Evolutionary conservation across 2,113 vertebrate genomes (phyloP), one percentile per base, ranked within the genome.

Genomic region (Anhinga anhinga): DNA sequence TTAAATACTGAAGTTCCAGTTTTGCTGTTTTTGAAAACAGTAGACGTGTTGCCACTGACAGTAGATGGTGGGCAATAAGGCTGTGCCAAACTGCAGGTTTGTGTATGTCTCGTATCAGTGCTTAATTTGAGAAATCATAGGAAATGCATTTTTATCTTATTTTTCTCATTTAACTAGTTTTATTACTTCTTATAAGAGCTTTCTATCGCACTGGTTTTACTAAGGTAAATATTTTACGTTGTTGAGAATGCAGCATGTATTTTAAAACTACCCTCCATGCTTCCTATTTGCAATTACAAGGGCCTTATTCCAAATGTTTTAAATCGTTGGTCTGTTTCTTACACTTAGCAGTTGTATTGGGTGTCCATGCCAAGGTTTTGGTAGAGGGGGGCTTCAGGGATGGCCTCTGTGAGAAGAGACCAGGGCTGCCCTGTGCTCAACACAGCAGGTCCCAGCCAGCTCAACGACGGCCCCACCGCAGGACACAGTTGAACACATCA

Each of bases 391-490:
- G 5, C 42, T 78, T 72, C 76, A 50, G n/a, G 53, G 14, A 7
- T 62, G 25, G 23, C 11, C 36, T 44, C 25, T 44, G 34, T 58
- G 69, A 58, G 53, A 34, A 49, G 36, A 20, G 10, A n/a, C n/a
- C 3, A 26, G 16, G 58, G 8, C 81, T 82, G 15, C 58, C 15
- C 45, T 44, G 17, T 67, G 82, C 86, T 42, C 21, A 52, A 23
- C 47, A 58, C 23, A n/a, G 47, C 42, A n/a, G 34, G 25, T 47
- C 23, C n/a, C 77, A 66, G 47, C 22, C 38, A 65, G 52, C 65
- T 45, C n/a, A 9, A 5, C 9, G 6, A 1, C 0, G 10, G 44
- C 69, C 34, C 67, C 40, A 27, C 13, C 1, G 5, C 49, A 11
- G 62, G 42, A 11, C 32, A 13, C 45, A n/a, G 38, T 32, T 55